Evolutionary conservation across 2,888 invertebrate genomes (phyloP).

Genomic region (Apomyelois bistriatella): DNA sequence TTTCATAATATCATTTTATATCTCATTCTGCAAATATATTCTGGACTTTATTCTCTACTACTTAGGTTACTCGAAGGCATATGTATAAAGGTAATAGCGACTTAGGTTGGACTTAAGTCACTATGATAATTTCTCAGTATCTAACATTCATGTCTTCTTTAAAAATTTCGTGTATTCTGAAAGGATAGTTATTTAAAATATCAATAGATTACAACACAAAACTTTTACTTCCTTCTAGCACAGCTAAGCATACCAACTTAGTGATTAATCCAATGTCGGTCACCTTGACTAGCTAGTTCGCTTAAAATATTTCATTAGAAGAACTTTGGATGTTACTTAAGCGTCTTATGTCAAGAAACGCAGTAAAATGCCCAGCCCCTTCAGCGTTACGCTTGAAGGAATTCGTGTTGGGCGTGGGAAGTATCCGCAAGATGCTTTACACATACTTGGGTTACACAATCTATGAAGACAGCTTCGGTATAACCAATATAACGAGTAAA

Average conservation of each 20-base stretch:
- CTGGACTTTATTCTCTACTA: no score
- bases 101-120: no score
- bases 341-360: slow-evolving; percentile 56
- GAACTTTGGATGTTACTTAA: slow-evolving; percentile 41
- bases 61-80: no score
- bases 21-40: no score
- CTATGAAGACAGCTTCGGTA: slow-evolving; percentile 60
- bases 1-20: not conserved
- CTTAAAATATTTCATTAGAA: slow-evolving; percentile 25
- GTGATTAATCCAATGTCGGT: slow-evolving; percentile 20
- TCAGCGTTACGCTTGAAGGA: slow-evolving; percentile 66
- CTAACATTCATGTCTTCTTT: no score
- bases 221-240: slow-evolving; percentile 20
- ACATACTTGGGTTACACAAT: slow-evolving; percentile 75
- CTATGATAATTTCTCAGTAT: no score
- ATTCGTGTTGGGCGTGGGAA: slow-evolving; percentile 70
- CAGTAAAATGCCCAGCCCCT: slow-evolving; percentile 71
- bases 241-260: slow-evolving; percentile 20
- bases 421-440: slow-evolving; percentile 51
- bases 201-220: slow-evolving; percentile 9
- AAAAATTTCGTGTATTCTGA: no score
- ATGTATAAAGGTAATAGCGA: no score
- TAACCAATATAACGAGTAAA: slow-evolving; percentile 33
- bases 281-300: slow-evolving; percentile 20
- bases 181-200: no score